phyloP scores from a whole-genome alignment of 2,797 vertebrate species.

The Pseudopleuronectes americanus region DNA sequence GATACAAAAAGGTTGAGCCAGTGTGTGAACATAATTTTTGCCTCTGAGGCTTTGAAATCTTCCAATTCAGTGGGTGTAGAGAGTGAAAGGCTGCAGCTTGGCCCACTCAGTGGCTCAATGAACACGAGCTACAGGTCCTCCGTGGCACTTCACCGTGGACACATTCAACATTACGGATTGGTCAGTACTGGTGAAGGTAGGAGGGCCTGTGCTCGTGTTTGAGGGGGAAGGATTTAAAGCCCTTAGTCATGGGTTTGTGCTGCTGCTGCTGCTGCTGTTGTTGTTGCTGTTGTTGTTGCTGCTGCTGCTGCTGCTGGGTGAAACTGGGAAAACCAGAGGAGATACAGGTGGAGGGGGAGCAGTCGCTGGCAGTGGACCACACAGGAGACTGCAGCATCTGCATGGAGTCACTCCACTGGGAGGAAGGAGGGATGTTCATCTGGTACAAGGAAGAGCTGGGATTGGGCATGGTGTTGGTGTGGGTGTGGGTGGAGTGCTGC shows the following conservation, averaged over 20 bases:
- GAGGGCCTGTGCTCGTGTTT: slow-evolving; percentile 96
- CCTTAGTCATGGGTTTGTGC: slow-evolving; percentile 94
- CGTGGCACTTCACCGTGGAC: slow-evolving; percentile 35
- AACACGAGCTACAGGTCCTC: slow-evolving; percentile 46
- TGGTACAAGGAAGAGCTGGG: slow-evolving; percentile 92
- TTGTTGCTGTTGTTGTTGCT: slow-evolving; percentile 80
- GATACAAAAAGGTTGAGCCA: slow-evolving; percentile 75
- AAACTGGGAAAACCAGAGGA: slow-evolving; percentile 88
- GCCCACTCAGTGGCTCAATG: slow-evolving; percentile 51
- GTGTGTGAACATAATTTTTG: slow-evolving; percentile 67
- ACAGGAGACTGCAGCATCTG: slow-evolving; percentile 95
- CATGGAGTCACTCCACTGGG: slow-evolving; percentile 96
- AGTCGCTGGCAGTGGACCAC: slow-evolving; percentile 93
- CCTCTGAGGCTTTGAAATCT: slow-evolving; percentile 56
- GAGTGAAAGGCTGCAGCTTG: slow-evolving; percentile 44
- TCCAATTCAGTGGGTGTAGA: slow-evolving; percentile 65
- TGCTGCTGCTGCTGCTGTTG: slow-evolving; percentile 82
- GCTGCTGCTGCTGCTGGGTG: slow-evolving; percentile 83
- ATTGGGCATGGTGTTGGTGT: slow-evolving; percentile 85
- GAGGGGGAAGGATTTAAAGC: slow-evolving; percentile 96
- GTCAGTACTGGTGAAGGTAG: slow-evolving; percentile 97
- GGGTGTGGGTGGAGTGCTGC: slow-evolving; percentile 90
- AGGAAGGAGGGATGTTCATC: slow-evolving; percentile 89
- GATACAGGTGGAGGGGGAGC: slow-evolving; percentile 84
- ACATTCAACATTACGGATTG: background rate